Evolutionary conservation across 2,797 vertebrate genomes (phyloP).

Genomic region (Cheirogaleus major): DNA sequence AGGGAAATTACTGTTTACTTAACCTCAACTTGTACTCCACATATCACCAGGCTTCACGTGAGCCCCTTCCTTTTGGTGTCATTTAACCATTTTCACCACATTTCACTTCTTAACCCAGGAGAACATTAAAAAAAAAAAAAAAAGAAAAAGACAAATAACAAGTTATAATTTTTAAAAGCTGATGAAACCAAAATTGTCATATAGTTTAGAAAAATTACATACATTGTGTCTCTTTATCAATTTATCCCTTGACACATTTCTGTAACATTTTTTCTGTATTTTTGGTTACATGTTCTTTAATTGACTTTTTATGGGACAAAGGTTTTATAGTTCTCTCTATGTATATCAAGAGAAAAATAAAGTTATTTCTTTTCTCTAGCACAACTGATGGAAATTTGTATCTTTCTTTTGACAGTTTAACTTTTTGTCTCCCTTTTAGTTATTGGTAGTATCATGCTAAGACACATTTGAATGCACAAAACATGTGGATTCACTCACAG

Average conservation of each 20-base stretch:
- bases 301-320: background rate
- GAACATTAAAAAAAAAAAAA: no score
- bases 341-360: background rate
- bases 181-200: background rate
- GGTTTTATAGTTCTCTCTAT: background rate
- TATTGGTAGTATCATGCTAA: background rate
- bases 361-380: background rate
- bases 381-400: background rate
- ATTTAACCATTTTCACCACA: conserved; percentile 15
- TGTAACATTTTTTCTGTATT: background rate
- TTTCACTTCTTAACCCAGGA: conserved; percentile 21
- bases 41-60: background rate
- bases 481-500: background rate
- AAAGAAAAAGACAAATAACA: background rate
- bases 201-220: background rate
- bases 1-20: background rate
- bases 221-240: background rate
- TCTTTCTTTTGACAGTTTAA: background rate
- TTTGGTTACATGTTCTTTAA: background rate
- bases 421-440: background rate
- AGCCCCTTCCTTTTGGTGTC: background rate
- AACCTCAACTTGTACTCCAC: background rate
- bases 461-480: background rate
- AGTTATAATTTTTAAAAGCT: background rate
- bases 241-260: background rate